phyloP scores from a whole-genome alignment of 37 sponge, comb jelly and placozoan genomes.

The Theonella swinhoei region DNA sequence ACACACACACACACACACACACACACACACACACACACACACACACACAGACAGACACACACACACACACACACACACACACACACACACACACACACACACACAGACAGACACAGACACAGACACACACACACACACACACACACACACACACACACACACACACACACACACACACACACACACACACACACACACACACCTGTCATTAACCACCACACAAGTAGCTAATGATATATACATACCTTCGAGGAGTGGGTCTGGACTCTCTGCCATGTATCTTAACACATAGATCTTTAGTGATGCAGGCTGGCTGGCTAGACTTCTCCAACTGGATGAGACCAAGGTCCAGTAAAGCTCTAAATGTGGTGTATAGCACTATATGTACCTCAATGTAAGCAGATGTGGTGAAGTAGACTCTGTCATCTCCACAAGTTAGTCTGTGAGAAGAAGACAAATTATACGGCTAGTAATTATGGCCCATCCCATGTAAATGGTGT shows the following conservation, averaged over 20 bases:
- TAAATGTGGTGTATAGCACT: neutral
- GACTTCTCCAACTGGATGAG: slow-evolving; percentile 72
- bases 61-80: too few relatives aligned
- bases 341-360: too few relatives aligned
- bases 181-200: too few relatives aligned
- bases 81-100: too few relatives aligned
- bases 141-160: too few relatives aligned
- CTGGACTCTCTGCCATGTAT: slow-evolving; percentile 69
- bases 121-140: too few relatives aligned
- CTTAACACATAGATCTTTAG: slow-evolving; percentile 69
- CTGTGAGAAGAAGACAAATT: slow-evolving; percentile 6
- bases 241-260: slow-evolving; percentile 49
- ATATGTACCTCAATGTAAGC: slow-evolving; percentile 81
- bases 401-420: slow-evolving; percentile 79
- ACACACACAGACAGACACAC: too few relatives aligned
- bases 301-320: slow-evolving; percentile 81
- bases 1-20: too few relatives aligned
- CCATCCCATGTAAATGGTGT: too few relatives aligned
- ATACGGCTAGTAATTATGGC: neutral
- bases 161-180: too few relatives aligned
- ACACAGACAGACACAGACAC: too few relatives aligned
- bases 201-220: neutral
- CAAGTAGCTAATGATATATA: neutral
- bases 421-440: slow-evolving; percentile 56
- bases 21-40: too few relatives aligned